Evolutionary conservation across 2,113 vertebrate species (phyloP), one percentile per base, ranked within the genome.

Genomic region (Xerus inauris): DNA sequence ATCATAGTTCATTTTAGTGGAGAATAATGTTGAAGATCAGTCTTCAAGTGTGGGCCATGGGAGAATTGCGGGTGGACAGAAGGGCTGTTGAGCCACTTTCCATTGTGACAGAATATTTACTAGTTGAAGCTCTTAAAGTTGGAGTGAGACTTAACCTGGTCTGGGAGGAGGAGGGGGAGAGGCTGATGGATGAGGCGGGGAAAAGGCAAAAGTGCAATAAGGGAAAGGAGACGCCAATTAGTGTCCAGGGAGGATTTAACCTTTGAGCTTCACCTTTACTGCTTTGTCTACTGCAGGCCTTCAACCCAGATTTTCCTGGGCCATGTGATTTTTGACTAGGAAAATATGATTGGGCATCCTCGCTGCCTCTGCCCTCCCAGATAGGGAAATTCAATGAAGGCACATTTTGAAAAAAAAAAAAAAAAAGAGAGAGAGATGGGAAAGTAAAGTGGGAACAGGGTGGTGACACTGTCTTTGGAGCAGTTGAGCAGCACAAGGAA

Each of bases 21-120:
- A 11, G 49, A 49, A 49, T 9, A 49, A 12, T 49, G 8, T 49
- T 62, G 20, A 45, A 54, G 57, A 54, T 64, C 17, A 16, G 30
- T 73, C 69, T 84, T 67, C 0, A 0, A 24, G 2, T 7, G 0
- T 2, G 20, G 59, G 47, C 9, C 14, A 22, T 5, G 13, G 22
- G 45, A 47, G 22, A 10, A 13, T 45, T 65, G 3, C 3, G 7
- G 62, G 26, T 45, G 47, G 10, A 47, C 40, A 71, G 35, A 59
- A 49, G 62, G 35, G 76, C 28, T 47, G 12, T 13, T 81, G 57
- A 40, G 57, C 24, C 62, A 57, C 16, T 81, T 76, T 19, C 0
- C 12, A 22, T 49, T 9, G 1, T 65, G 54, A 54, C 14, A 28
- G 30, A 22, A 28, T 81, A 64, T 69, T 88, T 67, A 51, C 42